These are phyloP conservation scores for Gyps fulvus DNA, from an alignment of 2,113 vertebrate species.

Conservation along the genomic window DNA sequence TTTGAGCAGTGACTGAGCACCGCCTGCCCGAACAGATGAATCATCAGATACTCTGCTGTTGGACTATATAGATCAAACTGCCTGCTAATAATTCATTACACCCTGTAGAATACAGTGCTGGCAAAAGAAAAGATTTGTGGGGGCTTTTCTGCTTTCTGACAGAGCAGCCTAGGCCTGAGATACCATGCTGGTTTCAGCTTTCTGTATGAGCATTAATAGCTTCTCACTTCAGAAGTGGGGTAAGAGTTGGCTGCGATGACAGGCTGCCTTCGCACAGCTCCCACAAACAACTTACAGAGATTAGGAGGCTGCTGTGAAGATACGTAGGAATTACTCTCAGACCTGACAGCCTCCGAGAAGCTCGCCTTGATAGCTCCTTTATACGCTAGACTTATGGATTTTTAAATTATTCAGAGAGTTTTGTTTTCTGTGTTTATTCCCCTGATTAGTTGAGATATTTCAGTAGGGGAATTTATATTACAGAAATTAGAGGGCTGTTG, in stretches of 20 bases:
- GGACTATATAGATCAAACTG: neutral
- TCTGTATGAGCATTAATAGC: neutral
- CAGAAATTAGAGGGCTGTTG: neutral
- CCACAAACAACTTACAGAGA: neutral
- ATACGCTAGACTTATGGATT: neutral
- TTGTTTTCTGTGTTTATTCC: slow-evolving; percentile 20
- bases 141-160: neutral
- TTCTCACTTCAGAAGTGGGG: neutral
- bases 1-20: neutral
- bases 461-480: neutral
- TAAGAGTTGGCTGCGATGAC: neutral
- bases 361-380: slow-evolving; percentile 43
- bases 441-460: slow-evolving; percentile 11
- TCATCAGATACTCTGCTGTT: neutral
- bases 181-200: neutral
- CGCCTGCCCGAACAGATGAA: neutral
- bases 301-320: slow-evolving; percentile 20
- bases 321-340: neutral
- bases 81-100: neutral
- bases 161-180: neutral
- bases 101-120: neutral
- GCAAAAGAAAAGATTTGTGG: neutral
- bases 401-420: slow-evolving; percentile 53
- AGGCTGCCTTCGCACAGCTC: neutral
- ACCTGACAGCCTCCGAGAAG: neutral